These are phyloP conservation scores for Andrena hattorfiana DNA, from an alignment of 2,888 invertebrate species.

Conservation along the genomic window DNA sequence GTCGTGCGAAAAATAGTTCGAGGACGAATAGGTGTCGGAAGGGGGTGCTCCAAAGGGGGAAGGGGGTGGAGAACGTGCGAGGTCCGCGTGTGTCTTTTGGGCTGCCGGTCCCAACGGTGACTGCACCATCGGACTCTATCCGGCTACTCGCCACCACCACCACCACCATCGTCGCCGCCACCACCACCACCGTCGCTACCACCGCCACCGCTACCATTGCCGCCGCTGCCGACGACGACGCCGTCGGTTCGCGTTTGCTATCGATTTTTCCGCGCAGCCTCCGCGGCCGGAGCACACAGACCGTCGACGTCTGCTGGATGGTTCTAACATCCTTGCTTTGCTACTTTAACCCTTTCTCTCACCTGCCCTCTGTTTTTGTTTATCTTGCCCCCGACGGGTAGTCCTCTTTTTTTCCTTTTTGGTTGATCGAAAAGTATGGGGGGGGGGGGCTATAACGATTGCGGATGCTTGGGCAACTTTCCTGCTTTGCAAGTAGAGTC, in stretches of 20 bases:
- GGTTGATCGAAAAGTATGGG: neutral
- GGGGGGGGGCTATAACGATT: neutral
- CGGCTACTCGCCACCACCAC: slow-evolving; percentile 76
- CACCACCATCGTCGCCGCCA: slow-evolving; percentile 34
- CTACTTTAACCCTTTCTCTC: slow-evolving; percentile 54
- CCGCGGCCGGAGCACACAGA: slow-evolving; percentile 78
- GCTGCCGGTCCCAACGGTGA: slow-evolving; percentile 82
- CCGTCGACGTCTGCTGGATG: slow-evolving; percentile 67
- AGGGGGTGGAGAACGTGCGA: slow-evolving; percentile 66
- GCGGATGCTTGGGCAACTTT: neutral
- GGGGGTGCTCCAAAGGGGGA: slow-evolving; percentile 49
- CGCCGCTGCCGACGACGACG: slow-evolving; percentile 59
- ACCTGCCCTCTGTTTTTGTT: slow-evolving; percentile 11
- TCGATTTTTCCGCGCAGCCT: slow-evolving; percentile 85
- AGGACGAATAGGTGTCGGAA: slow-evolving; percentile 19
- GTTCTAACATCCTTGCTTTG: slow-evolving; percentile 51
- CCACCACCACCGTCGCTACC: slow-evolving; percentile 47
- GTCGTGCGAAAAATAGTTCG: slow-evolving; percentile 27
- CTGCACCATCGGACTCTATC: slow-evolving; percentile 80
- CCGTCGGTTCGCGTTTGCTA: slow-evolving; percentile 73
- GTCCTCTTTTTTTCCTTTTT: neutral
- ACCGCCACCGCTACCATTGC: slow-evolving; percentile 41
- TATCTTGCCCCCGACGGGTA: neutral
- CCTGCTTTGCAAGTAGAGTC: neutral
- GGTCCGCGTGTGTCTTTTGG: slow-evolving; percentile 77